Conservation (phyloP, 1,140 invertebrate species). For the Lepidurus couesii region DNA sequence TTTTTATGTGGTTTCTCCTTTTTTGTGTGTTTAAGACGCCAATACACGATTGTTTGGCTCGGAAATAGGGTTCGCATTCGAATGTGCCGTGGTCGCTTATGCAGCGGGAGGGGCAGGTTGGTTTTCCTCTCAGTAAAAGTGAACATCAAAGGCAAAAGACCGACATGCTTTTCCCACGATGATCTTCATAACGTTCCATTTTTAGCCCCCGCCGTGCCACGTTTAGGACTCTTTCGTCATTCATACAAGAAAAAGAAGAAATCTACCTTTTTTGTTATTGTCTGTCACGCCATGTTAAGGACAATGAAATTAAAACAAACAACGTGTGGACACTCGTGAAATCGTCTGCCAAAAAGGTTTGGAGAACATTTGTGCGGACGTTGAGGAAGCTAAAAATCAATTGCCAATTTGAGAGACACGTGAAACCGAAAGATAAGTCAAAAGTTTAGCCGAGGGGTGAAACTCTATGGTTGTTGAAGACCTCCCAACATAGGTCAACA, state of each 20-base stretch:
- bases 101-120: slow-evolving; percentile 13
- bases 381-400: not conserved
- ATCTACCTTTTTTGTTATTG: not conserved
- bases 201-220: not conserved
- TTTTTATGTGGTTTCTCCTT: no score
- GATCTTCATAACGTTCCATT: slow-evolving; percentile 19
- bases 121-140: not conserved
- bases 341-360: no score
- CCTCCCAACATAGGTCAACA: slow-evolving; percentile 18
- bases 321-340: no score
- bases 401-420: not conserved
- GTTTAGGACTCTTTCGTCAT: not conserved
- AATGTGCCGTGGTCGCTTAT: not conserved
- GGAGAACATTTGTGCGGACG: not conserved
- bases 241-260: not conserved
- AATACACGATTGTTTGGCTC: not conserved
- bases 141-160: slow-evolving; percentile 22
- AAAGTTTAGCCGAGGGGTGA: not conserved
- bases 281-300: no score
- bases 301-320: no score
- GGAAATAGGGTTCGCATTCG: not conserved
- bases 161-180: slow-evolving; percentile 12
- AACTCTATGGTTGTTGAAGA: not conserved
- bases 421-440: not conserved
- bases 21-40: not conserved